phyloP scores from a whole-genome alignment of 2,888 invertebrate genomes.

The Rosalia funebris region DNA sequence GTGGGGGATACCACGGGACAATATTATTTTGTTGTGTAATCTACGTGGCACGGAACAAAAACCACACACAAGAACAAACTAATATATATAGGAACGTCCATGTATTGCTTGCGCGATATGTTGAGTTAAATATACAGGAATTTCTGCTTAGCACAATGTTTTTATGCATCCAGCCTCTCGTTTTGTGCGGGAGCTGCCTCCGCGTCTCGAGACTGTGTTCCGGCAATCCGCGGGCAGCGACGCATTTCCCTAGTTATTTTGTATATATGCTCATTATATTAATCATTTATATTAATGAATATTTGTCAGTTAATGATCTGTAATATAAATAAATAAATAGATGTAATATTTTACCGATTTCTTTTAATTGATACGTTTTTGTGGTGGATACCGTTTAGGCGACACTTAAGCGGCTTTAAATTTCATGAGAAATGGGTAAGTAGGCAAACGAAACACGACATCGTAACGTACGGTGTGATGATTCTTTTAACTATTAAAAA shows the following conservation, averaged over 20 bases:
- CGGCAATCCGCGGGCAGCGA: slow-evolving; percentile 1
- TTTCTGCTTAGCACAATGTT: slow-evolving; percentile 35
- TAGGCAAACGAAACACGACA: no score
- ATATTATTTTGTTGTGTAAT: background rate
- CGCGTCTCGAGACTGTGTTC: background rate
- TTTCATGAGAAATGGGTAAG: no score
- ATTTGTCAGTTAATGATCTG: slow-evolving; percentile 27
- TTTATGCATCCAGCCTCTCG: slow-evolving; percentile 8
- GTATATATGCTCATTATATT: slow-evolving; percentile 30
- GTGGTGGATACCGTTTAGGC: background rate
- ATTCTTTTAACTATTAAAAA: no score
- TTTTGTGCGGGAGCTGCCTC: slow-evolving; percentile 7
- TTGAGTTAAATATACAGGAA: slow-evolving; percentile 19
- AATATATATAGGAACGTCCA: slow-evolving; percentile 17
- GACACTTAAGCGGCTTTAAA: no score
- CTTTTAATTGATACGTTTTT: slow-evolving; percentile 31
- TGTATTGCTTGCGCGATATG: slow-evolving; percentile 31
- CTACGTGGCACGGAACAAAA: slow-evolving; percentile 4
- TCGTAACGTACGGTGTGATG: no score
- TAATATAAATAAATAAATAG: slow-evolving; percentile 40
- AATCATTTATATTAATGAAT: slow-evolving; percentile 26
- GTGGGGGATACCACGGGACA: background rate
- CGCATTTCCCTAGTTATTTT: slow-evolving; percentile 5
- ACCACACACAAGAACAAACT: slow-evolving; percentile 27
- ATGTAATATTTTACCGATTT: slow-evolving; percentile 38